A percentile compares a stretch with the other conserved stretches of the same genome.
phyloP scores from a whole-genome alignment of 2,888 invertebrate genomes.

The Bimastos eiseni region DNA sequence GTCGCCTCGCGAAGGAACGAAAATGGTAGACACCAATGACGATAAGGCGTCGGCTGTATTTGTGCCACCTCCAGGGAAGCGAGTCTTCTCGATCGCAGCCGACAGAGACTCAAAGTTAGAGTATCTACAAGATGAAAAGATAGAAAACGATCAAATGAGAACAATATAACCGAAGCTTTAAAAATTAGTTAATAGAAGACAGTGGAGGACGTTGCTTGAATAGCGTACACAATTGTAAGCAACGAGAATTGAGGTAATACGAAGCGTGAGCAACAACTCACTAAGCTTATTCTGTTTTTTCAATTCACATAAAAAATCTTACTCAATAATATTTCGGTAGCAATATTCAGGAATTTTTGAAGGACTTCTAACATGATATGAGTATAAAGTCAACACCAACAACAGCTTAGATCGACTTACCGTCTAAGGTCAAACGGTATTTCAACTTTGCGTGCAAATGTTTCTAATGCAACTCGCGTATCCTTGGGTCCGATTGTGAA shows the following conservation, averaged over 20 bases:
- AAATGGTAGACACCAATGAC: not conserved
- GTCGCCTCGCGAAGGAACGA: not conserved
- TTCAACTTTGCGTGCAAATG: not conserved
- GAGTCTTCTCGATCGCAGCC: not conserved
- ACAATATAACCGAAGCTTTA: no score
- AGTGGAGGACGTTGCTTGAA: no score
- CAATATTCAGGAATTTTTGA: not conserved
- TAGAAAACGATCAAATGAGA: not conserved
- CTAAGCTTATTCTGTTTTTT: no score
- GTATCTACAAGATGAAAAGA: not conserved
- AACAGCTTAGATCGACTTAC: not conserved
- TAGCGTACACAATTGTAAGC: no score
- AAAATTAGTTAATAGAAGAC: no score
- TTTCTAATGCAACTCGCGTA: not conserved
- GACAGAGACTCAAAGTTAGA: not conserved
- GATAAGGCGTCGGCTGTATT: not conserved
- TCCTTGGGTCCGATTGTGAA: not conserved
- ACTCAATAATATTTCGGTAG: not conserved
- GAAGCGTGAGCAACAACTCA: no score
- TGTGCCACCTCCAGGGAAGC: not conserved
- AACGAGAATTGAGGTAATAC: no score
- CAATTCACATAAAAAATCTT: no score
- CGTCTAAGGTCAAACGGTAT: not conserved
- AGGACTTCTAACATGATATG: not conserved
- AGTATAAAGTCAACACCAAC: not conserved